A percentile compares a stretch with the other conserved stretches of the same genome.
These are phyloP conservation scores for Oreocharis arfaki DNA, from an alignment of 2,113 vertebrate species.

Conservation along the genomic window DNA sequence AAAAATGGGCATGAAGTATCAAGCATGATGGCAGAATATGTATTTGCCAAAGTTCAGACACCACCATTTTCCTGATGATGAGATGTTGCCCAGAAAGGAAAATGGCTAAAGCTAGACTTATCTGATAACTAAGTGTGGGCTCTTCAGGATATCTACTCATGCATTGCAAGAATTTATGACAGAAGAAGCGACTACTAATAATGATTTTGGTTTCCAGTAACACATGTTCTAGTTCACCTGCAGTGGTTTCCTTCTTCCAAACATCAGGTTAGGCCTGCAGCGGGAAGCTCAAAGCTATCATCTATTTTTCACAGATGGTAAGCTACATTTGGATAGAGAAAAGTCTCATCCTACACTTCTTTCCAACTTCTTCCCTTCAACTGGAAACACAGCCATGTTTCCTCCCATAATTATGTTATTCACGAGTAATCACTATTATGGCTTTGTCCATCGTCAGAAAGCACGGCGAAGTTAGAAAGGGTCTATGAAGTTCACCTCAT, in stretches of 20 bases:
- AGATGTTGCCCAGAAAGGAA: background rate
- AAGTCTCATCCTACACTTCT: background rate
- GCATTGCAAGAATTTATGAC: background rate
- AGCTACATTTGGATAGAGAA: background rate
- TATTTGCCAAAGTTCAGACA: background rate
- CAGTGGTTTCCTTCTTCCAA: background rate
- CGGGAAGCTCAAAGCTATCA: background rate
- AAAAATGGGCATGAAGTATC: background rate
- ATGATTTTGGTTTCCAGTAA: background rate
- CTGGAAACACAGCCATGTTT: background rate
- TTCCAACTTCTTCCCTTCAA: background rate
- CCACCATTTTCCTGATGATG: background rate
- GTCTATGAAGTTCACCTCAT: background rate
- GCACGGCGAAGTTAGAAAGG: background rate
- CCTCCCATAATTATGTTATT: background rate
- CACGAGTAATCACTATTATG: background rate
- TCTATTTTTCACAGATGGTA: background rate
- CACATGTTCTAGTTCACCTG: background rate
- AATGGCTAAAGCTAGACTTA: background rate
- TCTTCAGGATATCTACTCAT: background rate
- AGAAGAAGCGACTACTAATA: background rate
- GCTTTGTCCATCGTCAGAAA: background rate
- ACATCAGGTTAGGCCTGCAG: background rate
- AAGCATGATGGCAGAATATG: rapidly evolving
- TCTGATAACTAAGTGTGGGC: background rate